Evolutionary conservation across 1,140 invertebrate species (phyloP).

Genomic region (Dendrolimus punctatus): DNA sequence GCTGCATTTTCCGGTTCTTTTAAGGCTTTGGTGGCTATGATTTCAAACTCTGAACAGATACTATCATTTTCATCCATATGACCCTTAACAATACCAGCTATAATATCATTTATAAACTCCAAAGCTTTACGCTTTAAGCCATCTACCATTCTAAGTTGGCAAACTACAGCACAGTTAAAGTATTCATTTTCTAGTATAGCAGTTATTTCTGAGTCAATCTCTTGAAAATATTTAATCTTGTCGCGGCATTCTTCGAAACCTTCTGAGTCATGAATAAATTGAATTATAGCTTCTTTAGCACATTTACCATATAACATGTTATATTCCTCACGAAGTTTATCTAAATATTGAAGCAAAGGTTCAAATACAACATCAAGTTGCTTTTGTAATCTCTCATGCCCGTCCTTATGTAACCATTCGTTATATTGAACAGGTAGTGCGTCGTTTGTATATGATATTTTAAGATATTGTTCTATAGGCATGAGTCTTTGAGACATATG

Average conservation of each 20-base stretch:
- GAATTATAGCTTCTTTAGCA: slow-evolving; percentile 35
- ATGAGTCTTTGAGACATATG: slow-evolving; percentile 64
- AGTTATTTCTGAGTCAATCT: slow-evolving; percentile 73
- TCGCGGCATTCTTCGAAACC: slow-evolving; percentile 73
- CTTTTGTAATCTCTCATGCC: slow-evolving; percentile 48
- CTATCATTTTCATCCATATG: slow-evolving; percentile 71
- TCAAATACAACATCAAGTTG: slow-evolving; percentile 50
- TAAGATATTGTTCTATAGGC: slow-evolving; percentile 66
- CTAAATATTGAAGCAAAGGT: slow-evolving; percentile 51
- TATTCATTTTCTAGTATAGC: slow-evolving; percentile 76
- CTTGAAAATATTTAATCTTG: slow-evolving; percentile 75
- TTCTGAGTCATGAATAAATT: slow-evolving; percentile 42
- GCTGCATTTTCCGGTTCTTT: slow-evolving; percentile 79
- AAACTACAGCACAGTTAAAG: slow-evolving; percentile 69
- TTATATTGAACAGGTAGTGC: slow-evolving; percentile 58
- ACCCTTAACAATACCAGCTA: slow-evolving; percentile 48
- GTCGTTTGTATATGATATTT: slow-evolving; percentile 49
- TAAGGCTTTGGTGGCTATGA: slow-evolving; percentile 73
- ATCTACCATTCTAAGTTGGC: slow-evolving; percentile 53
- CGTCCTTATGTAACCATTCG: slow-evolving; percentile 55
- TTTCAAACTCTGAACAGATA: slow-evolving; percentile 78
- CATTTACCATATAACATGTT: slow-evolving; percentile 46
- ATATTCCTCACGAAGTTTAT: slow-evolving; percentile 45
- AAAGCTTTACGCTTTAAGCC: slow-evolving; percentile 51
- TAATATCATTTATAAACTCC: slow-evolving; percentile 59